Evolutionary conservation across 2,113 vertebrate genomes (phyloP), one percentile per base, ranked within the genome.

Genomic region (Protomyctophum bolini): DNA sequence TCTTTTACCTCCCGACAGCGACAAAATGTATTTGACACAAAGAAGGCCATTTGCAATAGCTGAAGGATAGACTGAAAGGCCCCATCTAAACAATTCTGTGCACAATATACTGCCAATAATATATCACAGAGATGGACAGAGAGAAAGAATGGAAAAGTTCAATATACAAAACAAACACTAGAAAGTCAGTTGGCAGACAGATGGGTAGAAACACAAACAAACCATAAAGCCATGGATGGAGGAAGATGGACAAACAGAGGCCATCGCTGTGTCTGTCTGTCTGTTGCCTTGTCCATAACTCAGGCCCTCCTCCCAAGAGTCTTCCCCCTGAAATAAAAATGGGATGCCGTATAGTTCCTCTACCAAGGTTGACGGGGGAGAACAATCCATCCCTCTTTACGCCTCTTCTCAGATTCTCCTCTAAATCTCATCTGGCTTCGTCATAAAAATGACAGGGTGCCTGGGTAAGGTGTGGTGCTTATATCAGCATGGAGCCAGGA

Each of bases 301-400:
- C 76, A 82, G 75, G 67, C 46, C 33, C 33, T 41, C 33, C 33
- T 75, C 79, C 76, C 82, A 54, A 12, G 59, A 72, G 79, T 80
- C 80, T 81, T 80, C 79, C 58, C 72, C 58, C 80, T 75, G 70
- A 87, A 88, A 88, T 84, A 80, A 85, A 87, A 87, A 82, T 85
- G 73, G 80, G 85, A 86, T 50, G 6, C 58, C 81, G 73, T 77
- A 21, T 21, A 66, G 72, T 87, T 83, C 68, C 75, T 79, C 73
- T 0, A 2, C 59, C 67, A 56, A 47, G 68, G 62, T 6, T 76
- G 77, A 70, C 61, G 72, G 63, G 54, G 69, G 58, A 74, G 50
- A 68, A 64, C 83, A 87, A 83, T 76, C 73, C 41, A 89, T 87
- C 58, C 58, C 46, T 80, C 73, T 67, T 75, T 58, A 58, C 72